These are phyloP conservation scores for Phylloscopus whistleri DNA, from an alignment of 2,113 vertebrate genomes.

Conservation along the genomic window DNA sequence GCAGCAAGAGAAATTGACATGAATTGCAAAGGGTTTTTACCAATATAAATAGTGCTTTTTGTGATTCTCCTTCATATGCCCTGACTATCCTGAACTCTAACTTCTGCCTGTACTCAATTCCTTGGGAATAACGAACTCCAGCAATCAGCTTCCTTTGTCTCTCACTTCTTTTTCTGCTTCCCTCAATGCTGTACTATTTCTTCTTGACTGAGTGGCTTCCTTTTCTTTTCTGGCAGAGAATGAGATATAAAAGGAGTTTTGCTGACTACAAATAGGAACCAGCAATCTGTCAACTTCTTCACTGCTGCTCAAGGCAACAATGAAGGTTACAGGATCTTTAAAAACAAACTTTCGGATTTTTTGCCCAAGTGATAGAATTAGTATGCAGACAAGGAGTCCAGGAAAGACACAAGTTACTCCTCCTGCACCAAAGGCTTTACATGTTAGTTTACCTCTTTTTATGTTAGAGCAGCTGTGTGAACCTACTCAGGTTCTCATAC, in stretches of 20 bases:
- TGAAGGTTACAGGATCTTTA: constrained; percentile 4
- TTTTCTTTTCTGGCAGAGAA: constrained; percentile 21
- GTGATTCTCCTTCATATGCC: constrained; percentile 1
- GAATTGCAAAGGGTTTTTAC: neutral
- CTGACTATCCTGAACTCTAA: neutral
- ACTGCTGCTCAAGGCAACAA: neutral
- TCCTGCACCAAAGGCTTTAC: neutral
- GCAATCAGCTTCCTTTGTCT: constrained; percentile 50
- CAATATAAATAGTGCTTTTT: neutral
- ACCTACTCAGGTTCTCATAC: neutral
- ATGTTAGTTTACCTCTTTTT: neutral
- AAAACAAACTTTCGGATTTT: constrained; percentile 2
- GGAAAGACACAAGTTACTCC: neutral
- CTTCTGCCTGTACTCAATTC: neutral
- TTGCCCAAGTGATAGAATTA: neutral
- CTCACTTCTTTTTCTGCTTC: neutral
- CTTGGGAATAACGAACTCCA: neutral
- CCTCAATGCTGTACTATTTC: neutral
- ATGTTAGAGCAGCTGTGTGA: neutral
- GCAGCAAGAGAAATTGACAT: neutral
- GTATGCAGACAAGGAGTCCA: neutral
- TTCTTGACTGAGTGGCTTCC: constrained; percentile 21
- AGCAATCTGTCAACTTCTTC: constrained; percentile 3
- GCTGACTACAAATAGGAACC: constrained; percentile 26
- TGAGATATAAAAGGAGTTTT: constrained; percentile 9